Base-by-base conservation (phyloP, 2,113 vertebrate species). In the Zingel zingel region DNA sequence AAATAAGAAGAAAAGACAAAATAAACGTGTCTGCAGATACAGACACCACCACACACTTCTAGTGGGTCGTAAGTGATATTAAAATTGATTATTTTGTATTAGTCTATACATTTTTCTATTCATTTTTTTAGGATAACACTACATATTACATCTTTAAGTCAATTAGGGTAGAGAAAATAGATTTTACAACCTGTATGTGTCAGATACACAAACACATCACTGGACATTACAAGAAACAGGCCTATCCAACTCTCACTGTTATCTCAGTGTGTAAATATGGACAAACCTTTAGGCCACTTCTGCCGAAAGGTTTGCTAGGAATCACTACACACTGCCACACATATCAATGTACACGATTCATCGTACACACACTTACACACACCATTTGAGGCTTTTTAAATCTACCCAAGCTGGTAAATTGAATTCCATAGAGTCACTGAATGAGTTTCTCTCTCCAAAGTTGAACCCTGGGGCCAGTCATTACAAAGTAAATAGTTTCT, bases 391-490 rank as follows among this genome's bases (percentile, higher is more conserved):
- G 18, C 53, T 82, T 88, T 88, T 88, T 77, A 88, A 88, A 86
- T 86, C 83, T 84, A 39, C 3, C 70, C 71, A 83, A 68, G 56
- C 77, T 88, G 78, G 78, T 81, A 90, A 88, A 90, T 84, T 88
- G 83, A 90, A 90, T 88, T 79, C 73, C 66, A 56, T 21, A 64
- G 72, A 56, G 50, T 78, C 74, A 23, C 68, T 69, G 70, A 86
- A 86, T 76, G 69, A 86, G 68, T 87, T 90, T 86, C 66, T 79
- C 57, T 84, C 67, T 81, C 75, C 43, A 83, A 62, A 77, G 62
- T 81, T 8, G 23, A 79, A 81, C 84, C 83, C 78, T 25, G 36
- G 79, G 81, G 78, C 71, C 77, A 67, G 19, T 54, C 70, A 86
- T 86, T 79, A 87, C 51, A 72, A 66, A 56, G 64, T 81, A 88